A percentile compares a stretch with the other conserved stretches of the same genome.
Conservation (phyloP, 1,140 invertebrate genomes). For the Tetramorium simillimum region DNA sequence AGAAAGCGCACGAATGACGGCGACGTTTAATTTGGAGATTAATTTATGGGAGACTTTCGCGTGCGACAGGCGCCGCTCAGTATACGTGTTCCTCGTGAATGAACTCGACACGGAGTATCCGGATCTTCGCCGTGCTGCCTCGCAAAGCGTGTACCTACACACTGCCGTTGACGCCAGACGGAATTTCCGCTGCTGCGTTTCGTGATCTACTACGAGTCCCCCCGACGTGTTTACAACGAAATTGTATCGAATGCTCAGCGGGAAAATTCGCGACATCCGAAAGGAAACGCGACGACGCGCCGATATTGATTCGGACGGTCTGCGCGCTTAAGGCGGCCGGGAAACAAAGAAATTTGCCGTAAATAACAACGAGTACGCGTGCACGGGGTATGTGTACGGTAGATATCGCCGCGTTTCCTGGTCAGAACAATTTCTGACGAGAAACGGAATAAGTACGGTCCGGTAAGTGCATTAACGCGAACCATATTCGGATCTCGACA, state of each 20-base stretch:
- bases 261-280: slow-evolving; percentile 5
- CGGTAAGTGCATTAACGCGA: slow-evolving; percentile 9
- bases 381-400: not conserved
- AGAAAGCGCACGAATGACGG: not conserved
- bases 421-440: not conserved
- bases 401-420: not conserved
- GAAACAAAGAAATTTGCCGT: not conserved
- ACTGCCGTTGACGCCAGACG: slow-evolving; percentile 7
- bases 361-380: not conserved
- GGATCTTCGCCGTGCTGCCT: not conserved
- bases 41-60: not conserved
- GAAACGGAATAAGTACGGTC: not conserved
- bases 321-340: not conserved
- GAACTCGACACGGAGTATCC: slow-evolving; percentile 18
- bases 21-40: not conserved
- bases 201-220: not conserved
- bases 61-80: not conserved
- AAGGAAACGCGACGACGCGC: not conserved
- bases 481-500: slow-evolving; percentile 17
- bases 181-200: slow-evolving; percentile 15
- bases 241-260: not conserved
- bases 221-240: not conserved
- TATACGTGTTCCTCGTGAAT: slow-evolving; percentile 38
- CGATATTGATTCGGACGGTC: not conserved
- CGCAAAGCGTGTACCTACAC: not conserved